Evolutionary conservation across 2,113 vertebrate species (phyloP), one percentile per base, ranked within the genome.

Genomic region (Cnemophilus loriae): DNA sequence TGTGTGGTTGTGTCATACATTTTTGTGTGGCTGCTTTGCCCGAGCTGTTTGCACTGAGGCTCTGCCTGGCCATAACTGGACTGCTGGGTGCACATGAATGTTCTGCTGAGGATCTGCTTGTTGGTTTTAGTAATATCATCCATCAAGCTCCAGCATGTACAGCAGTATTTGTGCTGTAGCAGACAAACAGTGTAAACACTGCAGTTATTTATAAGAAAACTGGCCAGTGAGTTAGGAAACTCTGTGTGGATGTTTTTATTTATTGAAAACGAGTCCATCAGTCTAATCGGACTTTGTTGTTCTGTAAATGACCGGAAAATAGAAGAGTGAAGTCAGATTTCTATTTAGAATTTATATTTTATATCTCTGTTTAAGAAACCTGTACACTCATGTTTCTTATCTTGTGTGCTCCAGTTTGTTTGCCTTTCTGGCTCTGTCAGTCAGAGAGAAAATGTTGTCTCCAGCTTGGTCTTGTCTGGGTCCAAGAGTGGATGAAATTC

Each of bases 111-210:
- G 53, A 59, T 79, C 81, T 91, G 11, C 73, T 79, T 75, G 83
- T 78, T 90, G 63, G 32, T 69, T 93, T 95, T 87, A 85, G 55
- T 49, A 84, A 27, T 42, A 18, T 59, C 84, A 49, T 81, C 89
- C 61, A 71, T 59, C 64, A 75, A 16, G 52, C 61, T 61, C 27
- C 24, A 75, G 63, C 86, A 50, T 55, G 75, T 67, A 42, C 8
- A 30, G 53, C 88, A 88, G 13, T 87, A 83, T 82, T 86, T 93
- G 65, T 16, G 2, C 56, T 84, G 68, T 21, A 32, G 84, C 44
- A 89, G 94, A 73, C 24, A 83, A 91, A 81, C 63, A 68, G 67
- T 84, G 83, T 90, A 92, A 94, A 95, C 81, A 83, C 46, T 80
- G 32, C 37, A 33, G 49, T 37, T 50, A 70, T 27, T 93, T 87